Conservation (phyloP, 2,888 invertebrate species). For the Andrena bucephala region DNA sequence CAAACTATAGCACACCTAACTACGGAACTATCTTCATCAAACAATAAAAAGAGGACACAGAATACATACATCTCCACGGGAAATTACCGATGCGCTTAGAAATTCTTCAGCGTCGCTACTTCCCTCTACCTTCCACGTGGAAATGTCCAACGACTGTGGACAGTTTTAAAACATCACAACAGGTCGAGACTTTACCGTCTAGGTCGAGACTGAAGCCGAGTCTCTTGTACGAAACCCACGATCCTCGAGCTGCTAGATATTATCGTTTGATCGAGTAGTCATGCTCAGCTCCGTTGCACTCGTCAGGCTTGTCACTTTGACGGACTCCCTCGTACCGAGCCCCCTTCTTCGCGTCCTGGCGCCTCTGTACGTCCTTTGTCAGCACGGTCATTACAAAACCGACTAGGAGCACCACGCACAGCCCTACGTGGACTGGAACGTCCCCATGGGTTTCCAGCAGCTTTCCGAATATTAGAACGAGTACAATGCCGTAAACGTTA, state of each 20-base stretch:
- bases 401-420: slow-evolving; percentile 74
- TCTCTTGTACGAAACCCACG: no score
- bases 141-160: no score
- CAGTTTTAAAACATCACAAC: no score
- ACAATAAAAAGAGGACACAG: no score
- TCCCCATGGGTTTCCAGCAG: slow-evolving; percentile 80
- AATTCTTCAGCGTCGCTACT: not conserved
- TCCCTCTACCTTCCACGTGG: not conserved
- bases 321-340: slow-evolving; percentile 49
- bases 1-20: no score
- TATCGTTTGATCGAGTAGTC: not conserved
- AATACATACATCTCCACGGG: no score
- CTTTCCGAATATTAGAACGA: slow-evolving; percentile 79
- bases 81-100: not conserved
- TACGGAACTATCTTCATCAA: no score
- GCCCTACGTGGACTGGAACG: slow-evolving; percentile 80
- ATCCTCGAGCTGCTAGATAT: no score
- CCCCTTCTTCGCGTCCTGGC: slow-evolving; percentile 75
- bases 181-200: no score
- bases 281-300: slow-evolving; percentile 8
- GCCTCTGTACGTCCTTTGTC: slow-evolving; percentile 79
- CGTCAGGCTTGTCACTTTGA: slow-evolving; percentile 24
- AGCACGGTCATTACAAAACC: slow-evolving; percentile 79
- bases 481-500: slow-evolving; percentile 80
- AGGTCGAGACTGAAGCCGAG: no score